These are phyloP conservation scores for Caenorhabditis tropicalis DNA, from an alignment of 1,140 invertebrate species.

Conservation along the genomic window DNA sequence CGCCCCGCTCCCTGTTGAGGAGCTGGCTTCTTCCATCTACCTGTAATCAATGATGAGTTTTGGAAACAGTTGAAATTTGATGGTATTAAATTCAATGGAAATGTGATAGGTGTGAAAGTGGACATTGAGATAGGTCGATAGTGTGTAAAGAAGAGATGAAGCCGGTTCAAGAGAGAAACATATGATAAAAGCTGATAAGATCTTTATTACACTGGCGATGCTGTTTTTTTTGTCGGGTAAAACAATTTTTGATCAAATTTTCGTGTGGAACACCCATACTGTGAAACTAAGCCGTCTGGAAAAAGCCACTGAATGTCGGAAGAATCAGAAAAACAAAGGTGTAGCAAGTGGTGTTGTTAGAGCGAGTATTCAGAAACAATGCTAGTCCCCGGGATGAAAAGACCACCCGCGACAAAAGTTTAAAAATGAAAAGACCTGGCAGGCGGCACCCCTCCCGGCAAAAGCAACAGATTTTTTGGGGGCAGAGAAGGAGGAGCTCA, in stretches of 20 bases:
- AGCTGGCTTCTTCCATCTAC: slow-evolving; percentile 32
- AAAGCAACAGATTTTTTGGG: background rate
- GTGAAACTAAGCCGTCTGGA: too few species aligned
- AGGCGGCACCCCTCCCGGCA: background rate
- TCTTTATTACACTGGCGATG: background rate
- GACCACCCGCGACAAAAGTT: slow-evolving; percentile 19
- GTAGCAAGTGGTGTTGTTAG: background rate
- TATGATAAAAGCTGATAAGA: slow-evolving; percentile 7
- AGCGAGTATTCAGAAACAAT: background rate
- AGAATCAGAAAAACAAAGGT: too few species aligned
- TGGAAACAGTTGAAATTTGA: background rate
- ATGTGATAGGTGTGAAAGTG: slow-evolving; percentile 20
- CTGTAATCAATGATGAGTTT: background rate
- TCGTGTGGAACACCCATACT: background rate
- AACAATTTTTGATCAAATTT: too few species aligned
- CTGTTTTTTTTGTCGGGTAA: background rate
- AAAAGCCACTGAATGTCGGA: background rate
- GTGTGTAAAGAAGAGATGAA: background rate
- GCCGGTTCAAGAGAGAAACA: background rate
- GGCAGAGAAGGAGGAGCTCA: background rate
- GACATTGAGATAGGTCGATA: background rate
- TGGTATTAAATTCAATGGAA: background rate
- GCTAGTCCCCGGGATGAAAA: background rate
- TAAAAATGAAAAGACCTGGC: slow-evolving; percentile 9
- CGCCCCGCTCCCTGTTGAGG: slow-evolving; percentile 20